These are phyloP conservation scores for Drosophila hawaiiensis DNA, from an alignment of 2,888 invertebrate genomes.

Conservation along the genomic window DNA sequence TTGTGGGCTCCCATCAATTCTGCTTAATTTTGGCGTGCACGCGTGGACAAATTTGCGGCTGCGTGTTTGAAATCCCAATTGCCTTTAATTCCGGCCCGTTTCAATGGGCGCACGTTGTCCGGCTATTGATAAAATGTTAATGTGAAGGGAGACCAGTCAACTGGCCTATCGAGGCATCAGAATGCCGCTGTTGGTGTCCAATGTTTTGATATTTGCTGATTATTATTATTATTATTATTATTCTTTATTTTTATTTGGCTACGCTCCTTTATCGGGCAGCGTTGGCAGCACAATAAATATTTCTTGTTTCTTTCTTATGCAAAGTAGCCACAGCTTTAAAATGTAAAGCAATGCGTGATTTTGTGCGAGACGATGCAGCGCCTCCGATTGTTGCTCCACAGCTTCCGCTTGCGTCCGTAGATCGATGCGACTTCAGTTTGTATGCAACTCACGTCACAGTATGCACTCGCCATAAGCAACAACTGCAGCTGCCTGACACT, in stretches of 20 bases:
- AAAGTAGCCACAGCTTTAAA: conserved; percentile 43
- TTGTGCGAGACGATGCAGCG: conserved; percentile 1
- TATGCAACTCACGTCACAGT: conserved; percentile 46
- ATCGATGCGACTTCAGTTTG: conserved; percentile 8
- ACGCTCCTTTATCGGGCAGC: conserved; percentile 44
- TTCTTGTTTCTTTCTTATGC: conserved; percentile 68
- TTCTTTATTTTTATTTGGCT: conserved; percentile 27
- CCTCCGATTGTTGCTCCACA: conserved; percentile 24
- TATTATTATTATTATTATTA: not conserved
- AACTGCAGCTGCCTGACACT: conserved; percentile 15
- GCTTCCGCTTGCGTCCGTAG: conserved; percentile 37
- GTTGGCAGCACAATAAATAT: conserved; percentile 42
- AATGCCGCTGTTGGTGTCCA: conserved; percentile 52
- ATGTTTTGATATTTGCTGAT: not conserved
- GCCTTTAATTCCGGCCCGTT: conserved; percentile 51
- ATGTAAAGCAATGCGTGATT: conserved; percentile 26
- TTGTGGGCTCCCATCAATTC: conserved; percentile 29
- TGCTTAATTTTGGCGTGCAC: conserved; percentile 52
- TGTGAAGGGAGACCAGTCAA: conserved; percentile 19
- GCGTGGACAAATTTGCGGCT: conserved; percentile 56
- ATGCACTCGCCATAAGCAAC: conserved; percentile 22
- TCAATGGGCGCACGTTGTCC: conserved; percentile 9
- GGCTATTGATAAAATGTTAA: conserved; percentile 56
- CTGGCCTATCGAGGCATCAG: conserved; percentile 49
- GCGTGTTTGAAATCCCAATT: conserved; percentile 67